Base-by-base conservation (phyloP, 1,140 invertebrate genomes). In the Cryptotermes secundus region DNA sequence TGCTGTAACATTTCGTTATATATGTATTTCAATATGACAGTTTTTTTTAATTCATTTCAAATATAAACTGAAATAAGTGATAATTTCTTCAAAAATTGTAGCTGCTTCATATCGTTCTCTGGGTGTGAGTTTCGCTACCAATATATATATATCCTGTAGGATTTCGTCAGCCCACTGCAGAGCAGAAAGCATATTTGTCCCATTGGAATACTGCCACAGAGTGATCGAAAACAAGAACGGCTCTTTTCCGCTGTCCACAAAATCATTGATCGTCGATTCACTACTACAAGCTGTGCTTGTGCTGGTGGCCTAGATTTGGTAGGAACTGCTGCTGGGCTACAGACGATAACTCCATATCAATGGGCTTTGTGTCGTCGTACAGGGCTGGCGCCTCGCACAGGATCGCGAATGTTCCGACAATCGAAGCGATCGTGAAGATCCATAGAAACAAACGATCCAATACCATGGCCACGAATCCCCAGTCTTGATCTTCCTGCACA, bases 401-500 rank as follows among this genome's bases (percentile, higher is more conserved):
- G 85, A 98, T 98, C 9, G 94, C 92, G 84, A 97, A 93, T 0
- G 96, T 97, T 36, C 97, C 99, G 10, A 96, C 94, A 80, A 98
- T 93, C 26, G 97, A 97, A 3, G 97, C 95, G 85, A 97, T 96
- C 81, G 94, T 94, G 91, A 99, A 99, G 34, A 99, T 95, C 95
- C 96, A 99, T 0, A 99, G 93, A 89, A 99, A 99, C 2, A 99
- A 91, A 34, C 99, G 93, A 89, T 99, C 99, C 85, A 99, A 92
- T 0, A 99, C 98, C 97, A 99, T 99, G 31, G 99, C 98, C 9
- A 99, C 98, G 89, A 99, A 99, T 82, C 98, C 98, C 99, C 99
- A 99, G 89, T 99, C 99, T 92, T 98, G 96, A 91, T 98, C 97
- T 89, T 98, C 96, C 97, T 98, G 90, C 85, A 90, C 88, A 86